phyloP scores from a whole-genome alignment of 1,140 invertebrate genomes.

The Orchesella cincta region DNA sequence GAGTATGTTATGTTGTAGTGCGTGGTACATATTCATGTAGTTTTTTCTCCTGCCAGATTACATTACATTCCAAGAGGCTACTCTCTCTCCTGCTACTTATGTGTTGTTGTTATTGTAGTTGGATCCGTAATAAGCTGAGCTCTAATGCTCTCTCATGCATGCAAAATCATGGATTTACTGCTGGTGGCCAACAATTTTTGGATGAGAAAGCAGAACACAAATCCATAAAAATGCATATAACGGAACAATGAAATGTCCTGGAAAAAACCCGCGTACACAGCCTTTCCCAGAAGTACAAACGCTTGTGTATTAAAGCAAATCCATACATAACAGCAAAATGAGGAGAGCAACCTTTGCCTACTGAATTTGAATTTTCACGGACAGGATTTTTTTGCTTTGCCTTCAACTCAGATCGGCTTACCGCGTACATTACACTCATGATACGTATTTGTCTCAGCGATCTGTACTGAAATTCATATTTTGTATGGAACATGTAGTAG shows the following conservation, averaged over 20 bases:
- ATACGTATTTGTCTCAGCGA: too few species aligned
- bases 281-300: not conserved
- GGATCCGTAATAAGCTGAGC: too few species aligned
- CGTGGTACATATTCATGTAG: not conserved
- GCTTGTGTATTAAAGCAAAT: not conserved
- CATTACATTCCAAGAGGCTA: too few species aligned
- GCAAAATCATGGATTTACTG: not conserved
- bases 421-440: too few species aligned
- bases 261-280: not conserved
- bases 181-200: constrained; percentile 11
- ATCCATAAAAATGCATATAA: constrained; percentile 5
- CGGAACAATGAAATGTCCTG: not conserved
- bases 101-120: not conserved
- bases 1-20: not conserved
- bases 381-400: too few species aligned
- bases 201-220: not conserved
- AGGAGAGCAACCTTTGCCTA: not conserved
- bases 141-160: not conserved
- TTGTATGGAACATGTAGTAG: too few species aligned
- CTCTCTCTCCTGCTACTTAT: not conserved
- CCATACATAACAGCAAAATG: not conserved
- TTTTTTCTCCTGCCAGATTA: not conserved
- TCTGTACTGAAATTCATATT: too few species aligned
- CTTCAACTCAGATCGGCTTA: too few species aligned
- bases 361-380: too few species aligned